Evolutionary conservation across 2,888 invertebrate genomes (phyloP), one percentile per base, ranked within the genome.

Genomic region (Cantharis flavilabris): DNA sequence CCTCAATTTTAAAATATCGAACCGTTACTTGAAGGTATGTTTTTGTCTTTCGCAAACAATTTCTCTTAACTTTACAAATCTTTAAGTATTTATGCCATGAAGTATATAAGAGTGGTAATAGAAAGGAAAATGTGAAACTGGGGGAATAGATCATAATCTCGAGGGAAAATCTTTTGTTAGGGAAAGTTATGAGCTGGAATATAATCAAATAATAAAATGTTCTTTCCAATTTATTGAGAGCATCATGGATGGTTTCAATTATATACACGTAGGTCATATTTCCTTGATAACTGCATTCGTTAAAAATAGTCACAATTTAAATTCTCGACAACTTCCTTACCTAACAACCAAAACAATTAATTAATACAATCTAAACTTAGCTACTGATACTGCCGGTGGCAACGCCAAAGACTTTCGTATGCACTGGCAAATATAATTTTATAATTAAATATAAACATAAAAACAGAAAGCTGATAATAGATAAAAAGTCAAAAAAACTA

Each of bases 171-270:
- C 49, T 49, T 49, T 49, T 49, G 49, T 49, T 49, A 49, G 49
- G 49, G 49, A 49, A 49, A 49, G 49, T 49, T 23, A 23, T 23
- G 18, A 67, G 65, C 20, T 23, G 65, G 65, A 26, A 67, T 23
- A 23, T 67, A 67, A 67, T 67, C 65, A 67, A 67, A 67, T 67
- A 67, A 67, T 67, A 67, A 67, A 67, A 67, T 67, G 65, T 67
- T 71, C 62, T 71, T 62, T 71, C 71, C 49, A 71, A 71, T 71
- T 71, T 71, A 71, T 71, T 14, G 28, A 62, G 33, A 33, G 33
- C 18, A 16, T 64, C 16, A 62, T 72, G 62, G 49, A 30, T 65
- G 72, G 62, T 49, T 70, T 23, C 70, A 33, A 28, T 49, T 49
- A 49, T 70, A n/a, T 33, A 49, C 49, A 49, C 49, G 49, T 49